These are phyloP conservation scores for Ambastaia sidthimunki DNA, from an alignment of 2,797 vertebrate genomes.

Conservation along the genomic window DNA sequence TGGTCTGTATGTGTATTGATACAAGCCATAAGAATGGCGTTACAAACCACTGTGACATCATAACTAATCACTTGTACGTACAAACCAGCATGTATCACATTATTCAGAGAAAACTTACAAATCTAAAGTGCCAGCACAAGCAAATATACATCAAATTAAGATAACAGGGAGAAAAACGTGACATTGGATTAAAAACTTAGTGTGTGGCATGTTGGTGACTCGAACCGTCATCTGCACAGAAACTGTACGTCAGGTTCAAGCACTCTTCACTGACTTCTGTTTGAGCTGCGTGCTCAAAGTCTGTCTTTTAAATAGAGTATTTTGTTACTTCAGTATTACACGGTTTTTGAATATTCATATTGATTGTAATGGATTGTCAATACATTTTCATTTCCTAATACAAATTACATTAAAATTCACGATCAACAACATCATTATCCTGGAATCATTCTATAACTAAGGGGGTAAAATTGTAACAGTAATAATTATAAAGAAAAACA, in stretches of 20 bases:
- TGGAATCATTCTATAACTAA: conserved; percentile 70
- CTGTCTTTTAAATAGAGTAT: conserved; percentile 35
- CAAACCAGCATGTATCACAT: conserved; percentile 64
- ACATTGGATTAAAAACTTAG: background rate
- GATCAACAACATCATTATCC: conserved; percentile 76
- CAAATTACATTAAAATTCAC: conserved; percentile 69
- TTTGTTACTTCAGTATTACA: conserved; percentile 64
- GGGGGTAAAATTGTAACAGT: conserved; percentile 54
- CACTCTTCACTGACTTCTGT: background rate
- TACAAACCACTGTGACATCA: conserved; percentile 54
- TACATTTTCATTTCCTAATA: conserved; percentile 78
- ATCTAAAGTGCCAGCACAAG: conserved; percentile 77
- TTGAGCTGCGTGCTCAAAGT: background rate
- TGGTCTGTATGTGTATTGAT: conserved; percentile 50
- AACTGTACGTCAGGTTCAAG: conserved; percentile 69
- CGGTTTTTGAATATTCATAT: conserved; percentile 52
- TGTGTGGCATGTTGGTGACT: background rate
- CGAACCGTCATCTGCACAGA: conserved; percentile 71
- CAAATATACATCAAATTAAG: conserved; percentile 34
- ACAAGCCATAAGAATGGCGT: conserved; percentile 51
- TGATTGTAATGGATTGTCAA: conserved; percentile 81
- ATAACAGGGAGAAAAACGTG: conserved; percentile 41
- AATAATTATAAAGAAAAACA: conserved; percentile 67
- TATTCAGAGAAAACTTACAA: conserved; percentile 49
- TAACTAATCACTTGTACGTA: conserved; percentile 59